These are phyloP conservation scores for Tychaedon coryphoeus DNA, from an alignment of 2,113 vertebrate species.

Conservation along the genomic window DNA sequence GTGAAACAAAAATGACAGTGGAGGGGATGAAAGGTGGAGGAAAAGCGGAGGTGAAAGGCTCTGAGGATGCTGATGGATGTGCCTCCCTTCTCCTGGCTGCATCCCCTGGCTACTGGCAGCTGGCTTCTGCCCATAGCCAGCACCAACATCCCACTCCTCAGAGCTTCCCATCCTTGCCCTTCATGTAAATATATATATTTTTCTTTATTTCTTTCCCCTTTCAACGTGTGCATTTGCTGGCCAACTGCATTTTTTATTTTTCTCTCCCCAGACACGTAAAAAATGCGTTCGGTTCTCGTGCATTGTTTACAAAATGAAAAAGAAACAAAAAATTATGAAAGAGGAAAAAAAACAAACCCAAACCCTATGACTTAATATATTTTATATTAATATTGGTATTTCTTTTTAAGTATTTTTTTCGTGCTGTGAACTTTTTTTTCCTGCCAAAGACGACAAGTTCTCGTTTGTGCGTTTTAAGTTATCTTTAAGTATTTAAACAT, in stretches of 20 bases:
- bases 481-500: conserved; percentile 82
- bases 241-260: conserved; percentile 76
- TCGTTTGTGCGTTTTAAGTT: conserved; percentile 81
- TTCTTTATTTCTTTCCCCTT: conserved; percentile 15
- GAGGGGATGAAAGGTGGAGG: not conserved
- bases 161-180: conserved; percentile 6
- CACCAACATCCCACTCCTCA: not conserved
- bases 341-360: not conserved
- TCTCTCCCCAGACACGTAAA: conserved; percentile 64
- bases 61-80: not conserved
- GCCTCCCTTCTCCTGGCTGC: not conserved
- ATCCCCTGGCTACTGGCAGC: conserved; percentile 39
- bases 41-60: not conserved
- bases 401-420: conserved; percentile 78
- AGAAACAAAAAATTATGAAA: conserved; percentile 65
- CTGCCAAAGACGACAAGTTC: conserved; percentile 81
- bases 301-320: conserved; percentile 81
- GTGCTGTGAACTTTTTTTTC: conserved; percentile 80
- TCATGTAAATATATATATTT: not conserved
- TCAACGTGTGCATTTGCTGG: conserved; percentile 80
- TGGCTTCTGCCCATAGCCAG: conserved; percentile 51
- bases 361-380: conserved; percentile 77
- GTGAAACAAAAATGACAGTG: not conserved
- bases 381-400: conserved; percentile 84
- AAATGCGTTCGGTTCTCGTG: conserved; percentile 70